These are phyloP conservation scores for Nemotelus pantherinus DNA, from an alignment of 2,888 invertebrate species.

Conservation along the genomic window DNA sequence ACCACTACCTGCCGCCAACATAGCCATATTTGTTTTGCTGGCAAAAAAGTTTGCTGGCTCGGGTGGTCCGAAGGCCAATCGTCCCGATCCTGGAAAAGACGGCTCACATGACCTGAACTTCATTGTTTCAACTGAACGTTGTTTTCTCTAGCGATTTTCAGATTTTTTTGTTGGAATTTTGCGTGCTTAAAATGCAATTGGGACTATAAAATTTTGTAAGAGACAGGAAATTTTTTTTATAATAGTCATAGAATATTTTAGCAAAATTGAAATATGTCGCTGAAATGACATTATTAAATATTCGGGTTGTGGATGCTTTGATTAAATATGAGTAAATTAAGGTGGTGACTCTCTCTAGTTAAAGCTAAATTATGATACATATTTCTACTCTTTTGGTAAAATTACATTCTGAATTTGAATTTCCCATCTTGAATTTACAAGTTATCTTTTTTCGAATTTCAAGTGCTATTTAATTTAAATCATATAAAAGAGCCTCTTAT, in stretches of 20 bases:
- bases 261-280: too few species aligned
- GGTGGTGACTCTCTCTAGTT: too few species aligned
- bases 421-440: too few species aligned
- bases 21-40: conserved; percentile 13
- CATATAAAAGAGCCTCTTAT: too few species aligned
- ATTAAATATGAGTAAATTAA: too few species aligned
- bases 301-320: too few species aligned
- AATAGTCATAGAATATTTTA: background rate
- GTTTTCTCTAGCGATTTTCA: background rate
- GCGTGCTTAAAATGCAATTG: background rate
- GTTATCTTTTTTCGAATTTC: too few species aligned
- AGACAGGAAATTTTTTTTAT: background rate
- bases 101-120: conserved; percentile 30
- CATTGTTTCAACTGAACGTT: conserved; percentile 2
- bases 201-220: background rate
- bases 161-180: background rate
- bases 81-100: conserved; percentile 18
- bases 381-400: too few species aligned
- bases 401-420: too few species aligned
- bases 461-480: too few species aligned
- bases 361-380: too few species aligned
- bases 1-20: conserved; percentile 30
- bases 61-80: conserved; percentile 9
- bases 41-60: conserved; percentile 8
- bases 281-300: too few species aligned